These are phyloP conservation scores for Hypercompe scribonia DNA, from an alignment of 2,888 invertebrate genomes.

Conservation along the genomic window DNA sequence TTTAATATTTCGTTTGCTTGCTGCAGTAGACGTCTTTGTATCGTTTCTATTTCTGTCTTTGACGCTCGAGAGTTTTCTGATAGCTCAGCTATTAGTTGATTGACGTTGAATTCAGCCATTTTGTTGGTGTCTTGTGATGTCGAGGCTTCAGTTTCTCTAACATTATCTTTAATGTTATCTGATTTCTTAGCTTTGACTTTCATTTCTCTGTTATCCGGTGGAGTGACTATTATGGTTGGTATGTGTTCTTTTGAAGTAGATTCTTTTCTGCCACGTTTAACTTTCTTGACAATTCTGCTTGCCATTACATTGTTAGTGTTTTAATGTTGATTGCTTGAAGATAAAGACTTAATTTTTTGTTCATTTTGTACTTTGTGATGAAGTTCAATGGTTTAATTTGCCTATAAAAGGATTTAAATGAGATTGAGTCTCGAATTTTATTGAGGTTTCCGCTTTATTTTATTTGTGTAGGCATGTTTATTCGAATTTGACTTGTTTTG, in stretches of 20 bases:
- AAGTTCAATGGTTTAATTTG: constrained; percentile 38
- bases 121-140: constrained; percentile 56
- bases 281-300: constrained; percentile 90
- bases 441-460: constrained; percentile 57
- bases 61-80: constrained; percentile 81
- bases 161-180: constrained; percentile 55
- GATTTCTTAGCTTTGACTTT: constrained; percentile 71
- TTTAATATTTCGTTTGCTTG: constrained; percentile 83
- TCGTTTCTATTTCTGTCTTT: constrained; percentile 79
- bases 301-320: constrained; percentile 88
- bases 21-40: constrained; percentile 77
- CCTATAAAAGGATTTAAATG: constrained; percentile 29
- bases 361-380: constrained; percentile 49
- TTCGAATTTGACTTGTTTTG: constrained; percentile 22
- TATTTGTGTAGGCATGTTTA: constrained; percentile 27
- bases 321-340: constrained; percentile 69
- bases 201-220: constrained; percentile 73
- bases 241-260: constrained; percentile 60
- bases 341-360: constrained; percentile 50
- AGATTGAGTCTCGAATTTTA: constrained; percentile 47
- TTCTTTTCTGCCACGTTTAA: constrained; percentile 89
- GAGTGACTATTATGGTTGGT: constrained; percentile 74
- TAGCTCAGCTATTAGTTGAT: constrained; percentile 78
- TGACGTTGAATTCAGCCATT: constrained; percentile 78
- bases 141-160: constrained; percentile 46